Evolutionary conservation across 1,140 invertebrate species (phyloP).

Genomic region (Leucophenga varia): DNA sequence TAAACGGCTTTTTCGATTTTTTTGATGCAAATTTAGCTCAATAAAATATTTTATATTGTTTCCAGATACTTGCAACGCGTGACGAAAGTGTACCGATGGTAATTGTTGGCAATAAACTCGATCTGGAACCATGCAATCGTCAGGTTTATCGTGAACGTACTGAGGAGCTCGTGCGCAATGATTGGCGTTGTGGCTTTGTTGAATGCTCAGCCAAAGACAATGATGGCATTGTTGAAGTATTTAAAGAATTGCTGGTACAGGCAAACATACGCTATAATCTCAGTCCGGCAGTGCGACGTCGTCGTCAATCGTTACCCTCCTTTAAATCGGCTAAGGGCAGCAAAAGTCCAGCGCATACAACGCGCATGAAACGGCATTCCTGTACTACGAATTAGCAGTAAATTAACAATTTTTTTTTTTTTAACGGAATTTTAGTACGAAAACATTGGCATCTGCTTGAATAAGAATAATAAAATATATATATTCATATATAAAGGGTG

Average conservation of each 20-base stretch:
- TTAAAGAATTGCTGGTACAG: constrained; percentile 60
- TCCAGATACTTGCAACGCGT: constrained; percentile 39
- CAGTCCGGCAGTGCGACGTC: constrained; percentile 57
- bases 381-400: constrained; percentile 51
- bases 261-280: constrained; percentile 61
- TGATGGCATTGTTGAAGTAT: constrained; percentile 52
- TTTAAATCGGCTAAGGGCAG: constrained; percentile 9
- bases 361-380: constrained; percentile 49
- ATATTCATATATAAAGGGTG: too few species aligned
- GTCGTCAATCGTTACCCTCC: constrained; percentile 59
- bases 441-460: too few species aligned
- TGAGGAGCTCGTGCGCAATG: constrained; percentile 58
- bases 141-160: constrained; percentile 48
- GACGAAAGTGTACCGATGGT: constrained; percentile 59
- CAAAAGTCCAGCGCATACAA: constrained; percentile 25
- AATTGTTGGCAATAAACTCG: constrained; percentile 62
- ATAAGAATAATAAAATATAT: too few species aligned
- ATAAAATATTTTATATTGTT: too few species aligned
- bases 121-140: constrained; percentile 43
- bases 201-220: constrained; percentile 62
- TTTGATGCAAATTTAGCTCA: too few species aligned
- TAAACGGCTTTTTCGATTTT: too few species aligned
- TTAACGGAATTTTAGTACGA: too few species aligned
- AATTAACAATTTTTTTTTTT: too few species aligned
- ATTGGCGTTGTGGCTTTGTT: constrained; percentile 63